Evolutionary conservation across 2,113 vertebrate species (phyloP).

Genomic region (Pachyramphus minor): DNA sequence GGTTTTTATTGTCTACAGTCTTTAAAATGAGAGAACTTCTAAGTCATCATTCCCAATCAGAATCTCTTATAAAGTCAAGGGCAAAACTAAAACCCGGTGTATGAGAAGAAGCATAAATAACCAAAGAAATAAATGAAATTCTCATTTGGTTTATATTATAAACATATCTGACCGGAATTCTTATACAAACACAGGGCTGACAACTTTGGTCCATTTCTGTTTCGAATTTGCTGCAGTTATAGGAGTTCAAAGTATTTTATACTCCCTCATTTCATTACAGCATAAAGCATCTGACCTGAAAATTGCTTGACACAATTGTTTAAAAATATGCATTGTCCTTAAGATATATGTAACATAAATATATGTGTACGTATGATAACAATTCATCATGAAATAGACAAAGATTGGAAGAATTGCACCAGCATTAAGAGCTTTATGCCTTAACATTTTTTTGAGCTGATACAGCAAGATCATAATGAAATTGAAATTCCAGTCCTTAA

Average conservation of each 20-base stretch:
- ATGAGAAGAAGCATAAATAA: background rate
- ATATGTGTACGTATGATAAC: background rate
- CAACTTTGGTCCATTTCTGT: background rate
- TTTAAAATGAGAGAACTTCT: background rate
- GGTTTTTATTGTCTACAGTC: background rate
- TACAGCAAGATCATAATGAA: background rate
- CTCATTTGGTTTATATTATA: background rate
- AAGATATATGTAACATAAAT: background rate
- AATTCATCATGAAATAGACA: background rate
- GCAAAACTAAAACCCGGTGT: background rate
- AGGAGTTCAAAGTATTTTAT: background rate
- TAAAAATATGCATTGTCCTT: background rate
- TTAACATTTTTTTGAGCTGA: background rate
- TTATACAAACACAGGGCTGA: background rate
- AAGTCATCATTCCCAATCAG: background rate
- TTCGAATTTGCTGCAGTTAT: background rate
- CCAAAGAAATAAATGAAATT: background rate
- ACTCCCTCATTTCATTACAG: background rate
- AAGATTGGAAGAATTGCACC: background rate
- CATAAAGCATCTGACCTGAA: background rate
- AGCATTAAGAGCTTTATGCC: background rate
- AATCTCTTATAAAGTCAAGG: background rate
- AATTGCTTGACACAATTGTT: background rate
- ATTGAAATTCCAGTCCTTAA: background rate
- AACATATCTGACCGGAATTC: background rate